Evolutionary conservation across 2,113 vertebrate genomes (phyloP), one percentile per base, ranked within the genome.

Genomic region (Limanda limanda): DNA sequence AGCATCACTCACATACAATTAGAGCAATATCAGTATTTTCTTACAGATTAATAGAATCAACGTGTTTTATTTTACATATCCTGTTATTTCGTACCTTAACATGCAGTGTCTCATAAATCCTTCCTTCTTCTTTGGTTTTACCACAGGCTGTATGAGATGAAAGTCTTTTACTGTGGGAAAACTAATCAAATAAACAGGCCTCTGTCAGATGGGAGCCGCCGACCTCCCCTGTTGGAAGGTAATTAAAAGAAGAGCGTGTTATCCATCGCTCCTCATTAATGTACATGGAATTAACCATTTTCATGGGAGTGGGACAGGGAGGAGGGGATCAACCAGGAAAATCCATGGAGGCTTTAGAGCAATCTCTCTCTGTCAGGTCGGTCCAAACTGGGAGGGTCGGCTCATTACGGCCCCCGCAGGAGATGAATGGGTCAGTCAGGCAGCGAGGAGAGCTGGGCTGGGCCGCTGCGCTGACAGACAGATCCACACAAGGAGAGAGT

Each of bases 291-390:
- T 93, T 92, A 91, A 88, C 79, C 89, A 85, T 87, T 83, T 93
- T 92, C 89, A 87, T 80, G 77, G 74, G 65, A 85, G 79, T 90
- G 76, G 63, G 81, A 83, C 82, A 55, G 68, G 88, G 77, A 91
- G 90, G 89, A 86, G 85, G 87, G 69, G 82, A 83, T 17, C 83
- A 35, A 51, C 74, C 58, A 64, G 82, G 85, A 92, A 93, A 93
- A 94, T 94, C 93, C 80, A 93, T 93, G 90, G 84, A 64, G 74
- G 79, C 83, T 86, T 92, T 84, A 66, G 80, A 84, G 88, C 88
- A 91, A 94, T 94, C 91, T 93, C 90, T 94, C 93, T 93, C 90
- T 94, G 93, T 94, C 93, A 88, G 86, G 88, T 82, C 27, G 84
- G 86, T 89, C 92, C 91, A 93, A 91, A 92, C 68, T 57, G 93